phyloP scores from a whole-genome alignment of 2,797 vertebrate genomes.

The Ataeniobius toweri region DNA sequence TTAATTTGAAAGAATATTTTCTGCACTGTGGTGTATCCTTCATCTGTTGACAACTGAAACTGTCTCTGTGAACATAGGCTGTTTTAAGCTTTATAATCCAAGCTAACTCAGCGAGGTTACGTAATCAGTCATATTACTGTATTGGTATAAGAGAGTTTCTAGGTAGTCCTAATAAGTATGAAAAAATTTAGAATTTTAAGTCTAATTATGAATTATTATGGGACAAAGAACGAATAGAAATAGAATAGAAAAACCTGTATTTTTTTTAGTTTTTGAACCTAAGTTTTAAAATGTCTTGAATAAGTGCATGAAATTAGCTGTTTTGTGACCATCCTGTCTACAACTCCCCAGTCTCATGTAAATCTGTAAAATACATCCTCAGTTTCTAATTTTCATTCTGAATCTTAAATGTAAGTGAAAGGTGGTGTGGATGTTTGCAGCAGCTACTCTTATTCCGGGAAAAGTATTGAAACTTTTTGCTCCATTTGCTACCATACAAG shows the following conservation, averaged over 20 bases:
- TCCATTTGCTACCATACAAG: neutral
- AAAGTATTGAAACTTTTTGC: neutral
- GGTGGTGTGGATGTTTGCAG: neutral
- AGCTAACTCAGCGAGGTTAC: neutral
- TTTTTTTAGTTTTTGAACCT: neutral
- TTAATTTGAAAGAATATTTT: neutral
- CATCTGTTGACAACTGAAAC: neutral
- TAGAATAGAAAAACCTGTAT: neutral
- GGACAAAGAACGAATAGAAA: neutral
- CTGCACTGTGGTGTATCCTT: neutral
- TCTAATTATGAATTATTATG: neutral
- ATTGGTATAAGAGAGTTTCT: neutral
- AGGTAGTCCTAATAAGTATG: neutral
- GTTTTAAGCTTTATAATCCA: neutral
- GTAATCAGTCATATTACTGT: neutral
- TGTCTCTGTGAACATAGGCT: neutral
- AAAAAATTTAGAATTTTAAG: neutral
- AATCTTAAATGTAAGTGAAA: neutral
- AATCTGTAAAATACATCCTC: neutral
- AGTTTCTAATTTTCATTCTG: neutral
- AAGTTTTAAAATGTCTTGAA: neutral
- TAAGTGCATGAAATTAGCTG: no score
- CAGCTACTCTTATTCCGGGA: neutral
- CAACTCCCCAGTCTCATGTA: neutral
- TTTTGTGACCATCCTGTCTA: neutral